Conservation (phyloP, 1,140 invertebrate species). For the Galleria mellonella region DNA sequence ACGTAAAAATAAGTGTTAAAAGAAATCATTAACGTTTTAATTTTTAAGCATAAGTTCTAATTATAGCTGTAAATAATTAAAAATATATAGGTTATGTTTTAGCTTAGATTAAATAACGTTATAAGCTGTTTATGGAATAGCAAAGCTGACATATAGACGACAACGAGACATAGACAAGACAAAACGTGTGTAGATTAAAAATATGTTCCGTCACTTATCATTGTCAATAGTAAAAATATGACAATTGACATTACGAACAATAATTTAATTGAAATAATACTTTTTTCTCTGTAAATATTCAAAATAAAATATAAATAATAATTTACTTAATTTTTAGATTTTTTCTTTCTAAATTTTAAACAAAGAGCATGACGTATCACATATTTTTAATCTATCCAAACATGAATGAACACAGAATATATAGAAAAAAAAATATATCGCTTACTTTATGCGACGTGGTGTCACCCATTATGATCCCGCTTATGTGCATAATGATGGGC, state of each 20-base stretch:
- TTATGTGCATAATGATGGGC: neutral
- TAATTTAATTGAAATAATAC: too few relatives aligned
- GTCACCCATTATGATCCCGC: conserved; percentile 9
- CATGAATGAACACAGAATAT: conserved; percentile 4
- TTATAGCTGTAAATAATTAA: too few relatives aligned
- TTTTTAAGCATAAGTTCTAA: too few relatives aligned
- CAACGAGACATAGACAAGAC: conserved; percentile 3
- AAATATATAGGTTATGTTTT: too few relatives aligned
- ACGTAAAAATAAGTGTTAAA: too few relatives aligned
- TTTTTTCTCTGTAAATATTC: too few relatives aligned
- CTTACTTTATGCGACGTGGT: conserved; percentile 20
- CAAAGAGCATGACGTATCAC: neutral
- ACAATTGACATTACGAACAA: too few relatives aligned
- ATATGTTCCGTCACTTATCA: neutral
- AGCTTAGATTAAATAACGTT: too few relatives aligned
- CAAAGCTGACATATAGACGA: neutral
- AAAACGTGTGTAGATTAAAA: neutral
- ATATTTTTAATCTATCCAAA: neutral
- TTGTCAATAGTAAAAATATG: neutral
- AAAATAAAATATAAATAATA: too few relatives aligned
- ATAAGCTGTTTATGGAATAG: too few relatives aligned
- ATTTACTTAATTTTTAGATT: too few relatives aligned
- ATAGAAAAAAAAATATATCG: conserved; percentile 19
- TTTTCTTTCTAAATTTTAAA: neutral
- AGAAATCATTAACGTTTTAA: too few relatives aligned